Evolutionary conservation across 2,888 invertebrate species (phyloP), one percentile per base, ranked within the genome.

Genomic region (Ectropis crepuscularia): DNA sequence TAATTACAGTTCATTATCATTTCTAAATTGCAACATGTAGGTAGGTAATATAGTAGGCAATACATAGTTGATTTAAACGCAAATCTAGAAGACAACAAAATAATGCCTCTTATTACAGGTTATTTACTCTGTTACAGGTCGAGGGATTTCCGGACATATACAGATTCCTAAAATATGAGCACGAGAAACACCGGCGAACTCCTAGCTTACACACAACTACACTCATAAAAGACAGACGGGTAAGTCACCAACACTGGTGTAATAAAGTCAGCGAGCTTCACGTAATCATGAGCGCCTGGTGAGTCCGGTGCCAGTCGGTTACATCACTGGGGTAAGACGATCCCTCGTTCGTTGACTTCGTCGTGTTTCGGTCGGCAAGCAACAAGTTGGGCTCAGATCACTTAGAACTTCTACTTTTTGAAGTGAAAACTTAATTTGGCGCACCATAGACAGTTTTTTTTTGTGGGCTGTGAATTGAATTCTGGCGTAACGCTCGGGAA

Each of bases 131-230:
- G 46, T 61, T 54, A n/a, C 88, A 96, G 96, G 93, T 96, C 7
- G 82, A 86, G 10, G 95, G 95, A 7, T 95, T 96, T 78, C 89
- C 94, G 6, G 92, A 96, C 77, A 95, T 95, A 46, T 96, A 96
- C 83, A 84, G 95, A 37, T 94, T 96, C 86, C 83, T 93, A 60
- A 95, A 94, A 76, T 89, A 92, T 71, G 92, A 94, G 74, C 94
- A 94, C 69, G 94, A 92, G 12, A 89, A 89, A 68, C 86, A 94
- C 59, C 92, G 94, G 39, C 95, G 95, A 81, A 88, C 95, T 75
- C 94, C 94, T 49, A 90, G 93, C 41, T 68, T 67, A 38, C 86
- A 90, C 73, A 93, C 93, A 50, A 90, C 87, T 74, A 87, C 90
- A 67, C 90, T 94, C 49, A 76, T 85, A 28, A 89, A 91, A 50